Percentiles rank a stretch among this genome's conserved stretches.
These are phyloP conservation scores for Tuta absoluta DNA, from an alignment of 2,888 invertebrate genomes.

Conservation along the genomic window DNA sequence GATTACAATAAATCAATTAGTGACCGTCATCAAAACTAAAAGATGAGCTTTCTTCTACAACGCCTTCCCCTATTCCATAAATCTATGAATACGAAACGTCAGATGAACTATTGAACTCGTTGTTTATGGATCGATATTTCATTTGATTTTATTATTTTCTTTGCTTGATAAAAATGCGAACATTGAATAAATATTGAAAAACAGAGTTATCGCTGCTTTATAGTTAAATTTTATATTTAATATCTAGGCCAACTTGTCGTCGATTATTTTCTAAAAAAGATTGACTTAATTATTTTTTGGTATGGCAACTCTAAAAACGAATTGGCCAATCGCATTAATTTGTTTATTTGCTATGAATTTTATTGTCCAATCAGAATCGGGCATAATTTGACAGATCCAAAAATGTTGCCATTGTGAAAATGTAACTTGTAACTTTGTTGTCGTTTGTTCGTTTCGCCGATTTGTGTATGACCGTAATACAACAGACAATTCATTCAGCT, in stretches of 20 bases:
- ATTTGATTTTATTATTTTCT: not conserved
- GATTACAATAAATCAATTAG: conserved; percentile 56
- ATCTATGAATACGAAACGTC: conserved; percentile 67
- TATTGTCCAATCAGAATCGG: not conserved
- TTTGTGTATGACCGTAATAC: too few relatives aligned
- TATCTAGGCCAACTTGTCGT: too few relatives aligned
- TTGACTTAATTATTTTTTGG: not conserved
- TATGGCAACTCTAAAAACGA: not conserved
- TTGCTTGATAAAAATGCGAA: not conserved
- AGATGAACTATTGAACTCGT: conserved; percentile 51
- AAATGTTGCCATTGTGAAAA: conserved; percentile 28
- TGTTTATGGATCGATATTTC: conserved; percentile 76
- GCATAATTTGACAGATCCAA: not conserved
- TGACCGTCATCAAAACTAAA: conserved; percentile 64
- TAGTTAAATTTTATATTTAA: not conserved
- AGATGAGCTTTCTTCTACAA: conserved; percentile 75
- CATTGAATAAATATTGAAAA: not conserved
- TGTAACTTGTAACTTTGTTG: not conserved
- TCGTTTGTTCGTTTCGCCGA: not conserved
- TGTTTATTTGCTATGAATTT: not conserved
- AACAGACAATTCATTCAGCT: too few relatives aligned
- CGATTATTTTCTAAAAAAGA: not conserved
- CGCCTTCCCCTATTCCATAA: conserved; percentile 77
- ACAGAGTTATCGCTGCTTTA: not conserved
- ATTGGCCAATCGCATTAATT: conserved; percentile 2